Evolutionary conservation across 2,113 vertebrate genomes (phyloP), one percentile per base, ranked within the genome.

Genomic region (Neofelis nebulosa): DNA sequence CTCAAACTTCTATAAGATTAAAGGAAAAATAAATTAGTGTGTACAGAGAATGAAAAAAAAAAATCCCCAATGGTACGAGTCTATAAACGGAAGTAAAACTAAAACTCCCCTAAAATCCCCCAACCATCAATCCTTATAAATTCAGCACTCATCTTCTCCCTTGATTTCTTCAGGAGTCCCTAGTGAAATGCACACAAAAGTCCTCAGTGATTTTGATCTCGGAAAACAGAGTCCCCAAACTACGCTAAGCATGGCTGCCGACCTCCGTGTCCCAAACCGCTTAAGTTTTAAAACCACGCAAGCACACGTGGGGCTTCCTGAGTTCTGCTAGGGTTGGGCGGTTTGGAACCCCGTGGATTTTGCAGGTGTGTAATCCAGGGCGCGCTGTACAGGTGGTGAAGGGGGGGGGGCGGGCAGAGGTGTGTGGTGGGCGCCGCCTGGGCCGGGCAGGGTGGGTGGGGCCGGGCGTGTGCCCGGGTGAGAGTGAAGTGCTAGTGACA

Each of bases 41-140:
- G 93, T 92, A 97, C 85, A 96, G 95, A 98, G 94, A 97, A 96
- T 98, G 98, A 98, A 98, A 98, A 97, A 96, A 96, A 98, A 98
- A 98, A 99, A 98, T 96, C 97, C 98, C 98, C 98, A 91, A 94
- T 93, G 76, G 97, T 86, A 94, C 95, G 94, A 97, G 85, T 96
- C 82, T 98, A 97, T 96, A 96, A 97, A 97, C 97, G 66, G 97
- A 95, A 98, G 81, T 96, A 97, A 93, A 96, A 97, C 98, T 96
- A 96, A 98, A 98, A 98, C 95, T 98, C 98, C 98, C 98, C 97
- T 97, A 95, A 98, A 98, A 98, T 97, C 94, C 98, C 98, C 98
- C 97, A 95, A 61, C 95, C 83, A 91, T 50, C 94, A 87, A 94
- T 98, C 98, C 98, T 98, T 98, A 98, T 93, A 98, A 97, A 98